Percentiles rank a stretch among this genome's conserved stretches.
Evolutionary conservation across 2,797 vertebrate genomes (phyloP).

Genomic region (Phataginus tetradactyla): DNA sequence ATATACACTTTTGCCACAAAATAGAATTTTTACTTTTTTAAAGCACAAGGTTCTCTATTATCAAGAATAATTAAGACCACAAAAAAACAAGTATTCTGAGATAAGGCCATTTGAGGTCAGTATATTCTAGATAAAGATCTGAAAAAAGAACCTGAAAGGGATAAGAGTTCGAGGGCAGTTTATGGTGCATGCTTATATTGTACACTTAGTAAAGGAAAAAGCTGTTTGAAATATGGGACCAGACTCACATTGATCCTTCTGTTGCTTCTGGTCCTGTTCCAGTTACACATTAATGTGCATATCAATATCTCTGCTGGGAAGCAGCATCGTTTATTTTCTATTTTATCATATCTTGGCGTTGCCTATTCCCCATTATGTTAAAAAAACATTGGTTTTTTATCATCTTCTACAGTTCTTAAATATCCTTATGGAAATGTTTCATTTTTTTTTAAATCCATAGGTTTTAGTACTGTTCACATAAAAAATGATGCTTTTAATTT

Average conservation of each 20-base stretch:
- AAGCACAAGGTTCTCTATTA: neutral
- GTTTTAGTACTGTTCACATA: neutral
- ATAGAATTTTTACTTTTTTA: neutral
- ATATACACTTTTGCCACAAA: neutral
- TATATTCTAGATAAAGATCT: neutral
- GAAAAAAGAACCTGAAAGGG: constrained; percentile 5
- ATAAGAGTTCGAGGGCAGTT: neutral
- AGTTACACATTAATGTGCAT: constrained; percentile 56
- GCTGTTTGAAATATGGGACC: neutral
- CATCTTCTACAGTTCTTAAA: neutral
- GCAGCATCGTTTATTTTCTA: constrained; percentile 47
- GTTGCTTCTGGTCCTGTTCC: constrained; percentile 50
- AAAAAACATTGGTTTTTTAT: neutral
- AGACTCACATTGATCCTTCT: constrained; percentile 42
- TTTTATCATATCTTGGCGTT: constrained; percentile 50
- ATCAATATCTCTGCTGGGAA: constrained; percentile 66
- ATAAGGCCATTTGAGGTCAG: neutral
- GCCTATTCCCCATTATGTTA: neutral
- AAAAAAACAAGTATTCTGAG: neutral
- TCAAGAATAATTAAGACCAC: neutral
- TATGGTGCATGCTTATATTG: neutral
- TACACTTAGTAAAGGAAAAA: neutral
- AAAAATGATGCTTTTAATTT: neutral
- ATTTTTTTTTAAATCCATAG: neutral
- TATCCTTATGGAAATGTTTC: neutral